phyloP scores from a whole-genome alignment of 1,140 invertebrate species.

The Charaxes varanes region DNA sequence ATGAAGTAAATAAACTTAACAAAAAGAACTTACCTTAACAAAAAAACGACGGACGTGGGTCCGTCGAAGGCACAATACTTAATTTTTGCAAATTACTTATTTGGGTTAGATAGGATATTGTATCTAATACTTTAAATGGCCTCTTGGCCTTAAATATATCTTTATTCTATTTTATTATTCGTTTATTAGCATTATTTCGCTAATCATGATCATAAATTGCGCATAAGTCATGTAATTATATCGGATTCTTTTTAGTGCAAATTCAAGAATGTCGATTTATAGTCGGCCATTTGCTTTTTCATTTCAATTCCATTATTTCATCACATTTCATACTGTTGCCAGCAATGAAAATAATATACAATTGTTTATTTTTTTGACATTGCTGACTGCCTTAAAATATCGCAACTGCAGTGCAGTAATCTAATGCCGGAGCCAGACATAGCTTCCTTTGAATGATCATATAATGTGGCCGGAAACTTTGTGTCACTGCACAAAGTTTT shows the following conservation, averaged over 20 bases:
- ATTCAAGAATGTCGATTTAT: conserved; percentile 56
- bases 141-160: conserved; percentile 27
- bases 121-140: conserved; percentile 38
- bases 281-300: conserved; percentile 71
- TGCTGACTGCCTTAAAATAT: no score
- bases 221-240: conserved; percentile 69
- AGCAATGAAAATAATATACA: conserved; percentile 6
- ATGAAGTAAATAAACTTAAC: conserved; percentile 30
- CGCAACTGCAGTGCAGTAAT: no score
- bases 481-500: no score
- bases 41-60: conserved; percentile 60
- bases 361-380: background rate
- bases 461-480: no score
- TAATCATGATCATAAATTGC: conserved; percentile 66
- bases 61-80: conserved; percentile 44
- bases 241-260: conserved; percentile 60
- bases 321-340: conserved; percentile 22
- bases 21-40: conserved; percentile 54
- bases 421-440: no score
- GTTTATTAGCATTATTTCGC: conserved; percentile 59
- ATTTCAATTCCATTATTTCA: conserved; percentile 23
- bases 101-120: conserved; percentile 46
- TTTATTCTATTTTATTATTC: conserved; percentile 45
- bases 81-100: conserved; percentile 50
- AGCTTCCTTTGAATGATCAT: no score